phyloP scores from a whole-genome alignment of 2,113 vertebrate species.

The Tichodroma muraria region DNA sequence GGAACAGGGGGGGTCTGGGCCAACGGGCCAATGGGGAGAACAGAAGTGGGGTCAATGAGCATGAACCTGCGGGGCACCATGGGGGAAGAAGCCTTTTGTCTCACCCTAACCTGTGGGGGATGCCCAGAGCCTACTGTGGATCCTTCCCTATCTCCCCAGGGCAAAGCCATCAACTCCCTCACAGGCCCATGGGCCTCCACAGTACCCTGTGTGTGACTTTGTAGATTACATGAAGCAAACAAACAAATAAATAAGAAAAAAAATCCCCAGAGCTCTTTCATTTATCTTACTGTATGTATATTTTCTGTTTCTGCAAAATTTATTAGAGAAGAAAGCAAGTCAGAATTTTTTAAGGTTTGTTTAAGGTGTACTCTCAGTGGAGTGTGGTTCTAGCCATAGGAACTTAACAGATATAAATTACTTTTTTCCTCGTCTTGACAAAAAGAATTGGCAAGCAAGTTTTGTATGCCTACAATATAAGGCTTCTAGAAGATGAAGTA shows the following conservation, averaged over 20 bases:
- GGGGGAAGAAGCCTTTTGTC: too few species aligned
- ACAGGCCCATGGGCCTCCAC: too few species aligned
- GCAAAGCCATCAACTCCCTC: too few species aligned
- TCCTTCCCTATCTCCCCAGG: too few species aligned
- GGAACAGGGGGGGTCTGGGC: too few species aligned
- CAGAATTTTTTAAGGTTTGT: background rate
- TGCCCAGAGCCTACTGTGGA: too few species aligned
- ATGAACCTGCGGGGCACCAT: too few species aligned
- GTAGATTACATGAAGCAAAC: background rate
- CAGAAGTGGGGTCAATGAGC: too few species aligned
- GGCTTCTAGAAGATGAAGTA: background rate
- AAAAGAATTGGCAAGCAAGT: background rate
- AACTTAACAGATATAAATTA: background rate
- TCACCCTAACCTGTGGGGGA: too few species aligned
- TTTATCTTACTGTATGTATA: background rate
- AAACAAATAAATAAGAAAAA: background rate
- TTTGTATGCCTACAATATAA: background rate
- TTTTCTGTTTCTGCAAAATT: background rate
- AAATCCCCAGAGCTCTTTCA: accelerated
- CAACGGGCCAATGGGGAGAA: too few species aligned
- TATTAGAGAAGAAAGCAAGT: background rate
- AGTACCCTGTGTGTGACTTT: background rate
- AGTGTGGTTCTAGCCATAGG: background rate
- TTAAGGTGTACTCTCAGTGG: background rate
- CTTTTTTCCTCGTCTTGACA: background rate